These are phyloP conservation scores for Plebejus argus DNA, from an alignment of 2,888 invertebrate species.

Conservation along the genomic window DNA sequence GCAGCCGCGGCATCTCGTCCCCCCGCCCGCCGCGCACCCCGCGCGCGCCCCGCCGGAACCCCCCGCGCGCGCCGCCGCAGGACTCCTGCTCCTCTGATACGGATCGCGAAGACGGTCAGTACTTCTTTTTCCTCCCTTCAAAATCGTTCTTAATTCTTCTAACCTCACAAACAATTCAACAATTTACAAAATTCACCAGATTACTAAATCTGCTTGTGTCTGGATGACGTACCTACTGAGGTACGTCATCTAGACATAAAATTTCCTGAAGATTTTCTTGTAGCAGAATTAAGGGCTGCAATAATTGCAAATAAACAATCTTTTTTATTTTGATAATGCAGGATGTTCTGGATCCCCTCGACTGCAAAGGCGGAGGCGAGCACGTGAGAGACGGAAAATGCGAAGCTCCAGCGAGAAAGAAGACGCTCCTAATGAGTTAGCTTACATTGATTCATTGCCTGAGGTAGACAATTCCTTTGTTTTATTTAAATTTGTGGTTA, in stretches of 20 bases:
- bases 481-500: not conserved
- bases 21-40: conserved; percentile 62
- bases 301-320: not conserved
- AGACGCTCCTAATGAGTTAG: conserved; percentile 83
- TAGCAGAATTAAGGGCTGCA: not conserved
- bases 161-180: too few species aligned
- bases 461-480: conserved; percentile 81
- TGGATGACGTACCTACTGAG: too few species aligned
- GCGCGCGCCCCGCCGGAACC: conserved; percentile 47
- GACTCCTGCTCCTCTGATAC: conserved; percentile 82
- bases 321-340: conserved; percentile 38
- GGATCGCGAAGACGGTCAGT: conserved; percentile 77
- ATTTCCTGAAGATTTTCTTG: too few species aligned
- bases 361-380: conserved; percentile 86
- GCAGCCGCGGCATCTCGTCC: conserved; percentile 49
- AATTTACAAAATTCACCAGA: too few species aligned
- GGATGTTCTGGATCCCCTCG: conserved; percentile 90
- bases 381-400: conserved; percentile 71
- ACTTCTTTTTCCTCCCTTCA: too few species aligned
- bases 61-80: conserved; percentile 56
- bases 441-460: conserved; percentile 91
- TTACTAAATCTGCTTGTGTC: too few species aligned
- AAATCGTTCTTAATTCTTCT: too few species aligned
- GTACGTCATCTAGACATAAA: too few species aligned
- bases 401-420: conserved; percentile 69